phyloP scores from a whole-genome alignment of 2,888 invertebrate species.

The Pterostichus niger region DNA sequence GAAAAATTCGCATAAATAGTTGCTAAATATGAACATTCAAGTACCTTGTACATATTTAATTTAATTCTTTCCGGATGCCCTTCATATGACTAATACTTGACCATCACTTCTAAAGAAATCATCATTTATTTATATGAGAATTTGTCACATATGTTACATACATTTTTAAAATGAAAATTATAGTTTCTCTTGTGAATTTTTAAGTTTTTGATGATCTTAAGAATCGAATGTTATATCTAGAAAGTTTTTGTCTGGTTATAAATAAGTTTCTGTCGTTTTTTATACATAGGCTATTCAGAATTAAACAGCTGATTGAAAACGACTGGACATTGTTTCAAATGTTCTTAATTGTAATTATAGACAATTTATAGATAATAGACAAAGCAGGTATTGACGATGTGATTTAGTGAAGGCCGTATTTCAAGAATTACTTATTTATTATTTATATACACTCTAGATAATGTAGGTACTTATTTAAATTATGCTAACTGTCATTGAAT shows the following conservation, averaged over 20 bases:
- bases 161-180: neutral
- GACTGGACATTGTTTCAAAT: no score
- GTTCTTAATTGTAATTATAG: no score
- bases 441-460: neutral
- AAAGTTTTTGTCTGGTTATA: no score
- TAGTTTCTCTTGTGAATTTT: neutral
- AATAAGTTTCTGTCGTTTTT: no score
- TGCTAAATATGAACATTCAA: conserved; percentile 1
- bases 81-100: neutral
- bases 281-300: no score
- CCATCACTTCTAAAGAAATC: neutral
- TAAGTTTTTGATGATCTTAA: neutral
- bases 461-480: neutral
- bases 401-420: neutral
- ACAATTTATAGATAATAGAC: no score
- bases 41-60: neutral
- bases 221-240: no score
- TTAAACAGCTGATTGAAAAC: no score
- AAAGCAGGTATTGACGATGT: neutral
- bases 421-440: neutral
- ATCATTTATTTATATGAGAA: conserved; percentile 13
- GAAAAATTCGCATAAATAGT: neutral
- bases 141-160: neutral
- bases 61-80: neutral
- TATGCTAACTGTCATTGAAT: neutral